phyloP scores from a whole-genome alignment of 1,140 invertebrate species.

The Vanessa atalanta region DNA sequence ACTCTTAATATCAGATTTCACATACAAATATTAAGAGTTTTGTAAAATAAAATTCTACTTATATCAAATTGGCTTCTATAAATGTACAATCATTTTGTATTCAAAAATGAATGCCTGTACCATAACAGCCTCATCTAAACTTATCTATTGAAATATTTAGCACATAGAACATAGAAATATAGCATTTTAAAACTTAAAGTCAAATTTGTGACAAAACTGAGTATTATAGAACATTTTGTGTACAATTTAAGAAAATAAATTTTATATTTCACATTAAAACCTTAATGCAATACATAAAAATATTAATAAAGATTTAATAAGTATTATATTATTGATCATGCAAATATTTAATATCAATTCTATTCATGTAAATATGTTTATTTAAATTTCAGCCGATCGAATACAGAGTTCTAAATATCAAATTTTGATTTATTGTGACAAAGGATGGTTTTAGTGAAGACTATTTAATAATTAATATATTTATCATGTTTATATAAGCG shows the following conservation, averaged over 20 bases:
- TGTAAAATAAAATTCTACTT: no score
- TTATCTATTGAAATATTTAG: not conserved
- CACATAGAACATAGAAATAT: not conserved
- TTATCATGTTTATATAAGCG: not conserved
- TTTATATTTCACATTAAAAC: not conserved
- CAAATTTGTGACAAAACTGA: constrained; percentile 34
- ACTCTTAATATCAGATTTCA: no score
- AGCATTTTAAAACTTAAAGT: constrained; percentile 6
- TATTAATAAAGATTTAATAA: not conserved
- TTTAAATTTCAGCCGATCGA: not conserved
- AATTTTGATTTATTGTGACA: constrained; percentile 3
- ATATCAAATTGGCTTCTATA: no score
- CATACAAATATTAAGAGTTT: no score
- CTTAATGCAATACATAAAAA: constrained; percentile 4
- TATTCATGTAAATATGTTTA: not conserved
- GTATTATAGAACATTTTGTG: constrained; percentile 27
- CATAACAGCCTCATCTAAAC: not conserved
- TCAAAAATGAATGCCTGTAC: no score
- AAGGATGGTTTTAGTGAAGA: constrained; percentile 4
- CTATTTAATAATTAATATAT: not conserved
- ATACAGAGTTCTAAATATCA: not conserved
- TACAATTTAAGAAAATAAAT: constrained; percentile 10
- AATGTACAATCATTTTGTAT: no score
- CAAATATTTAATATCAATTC: not conserved
- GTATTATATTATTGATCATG: not conserved